Base-by-base conservation (phyloP, 1,140 invertebrate genomes). In the Odontomachus brunneus region DNA sequence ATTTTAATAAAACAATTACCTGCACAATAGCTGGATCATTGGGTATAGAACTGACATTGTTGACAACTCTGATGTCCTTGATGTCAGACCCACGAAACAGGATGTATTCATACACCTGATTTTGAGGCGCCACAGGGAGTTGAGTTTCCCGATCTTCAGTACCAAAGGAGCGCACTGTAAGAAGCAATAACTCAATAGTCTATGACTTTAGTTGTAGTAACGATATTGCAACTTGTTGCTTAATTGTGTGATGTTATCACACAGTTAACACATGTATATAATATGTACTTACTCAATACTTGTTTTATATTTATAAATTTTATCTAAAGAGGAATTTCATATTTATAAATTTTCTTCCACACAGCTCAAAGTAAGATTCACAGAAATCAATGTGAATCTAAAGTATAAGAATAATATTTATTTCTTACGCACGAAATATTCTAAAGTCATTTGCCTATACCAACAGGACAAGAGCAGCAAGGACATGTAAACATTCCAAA, bases 21-120 rank as follows among this genome's bases (percentile, higher is more conserved):
- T 98, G 97, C 94, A 99, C 97, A 94, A 99, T 99, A 62, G 98
- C 98, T 72, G 98, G 98, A 95, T 99, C 98, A 95, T 98, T 96
- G 92, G 97, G 94, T 92, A 98, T 95, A 38, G 96, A 95, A 74
- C 95, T 95, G 57, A 96, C 96, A 96, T 96, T 97, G 91, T 97
- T 97, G 59, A 99, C 96, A 80, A 99, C 98, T 93, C 98, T 96
- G 89, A 99, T 98, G 93, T 99, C 99, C 95, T 99, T 99, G 91
- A 99, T 99, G 93, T 99, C 99, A 87, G 97, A 97, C 38, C 99
- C 99, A 85, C 99, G 95, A 94, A 99, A 99, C 69, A 99, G 96
- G 88, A 99, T 99, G 93, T 99, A 99, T 91, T 99, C 99, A 94
- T 99, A 99, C 49, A 99, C 97, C 94, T 99, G 98, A 95, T 98